Percentiles rank a stretch among this genome's conserved stretches.
phyloP scores from a whole-genome alignment of 2,113 vertebrate genomes.

The Andinoacara biseriatus region DNA sequence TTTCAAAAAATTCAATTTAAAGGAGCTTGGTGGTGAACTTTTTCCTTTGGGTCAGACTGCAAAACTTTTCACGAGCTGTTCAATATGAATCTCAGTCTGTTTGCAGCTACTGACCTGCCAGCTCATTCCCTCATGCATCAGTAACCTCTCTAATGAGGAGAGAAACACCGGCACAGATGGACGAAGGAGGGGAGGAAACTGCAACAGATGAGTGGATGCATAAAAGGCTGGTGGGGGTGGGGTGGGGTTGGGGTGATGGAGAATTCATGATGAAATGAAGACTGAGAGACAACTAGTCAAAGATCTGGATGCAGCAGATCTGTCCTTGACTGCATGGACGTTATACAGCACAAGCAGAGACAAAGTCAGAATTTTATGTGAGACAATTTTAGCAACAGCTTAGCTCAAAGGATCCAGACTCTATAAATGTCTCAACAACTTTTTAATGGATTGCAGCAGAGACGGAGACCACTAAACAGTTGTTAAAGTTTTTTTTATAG shows the following conservation, averaged over 20 bases:
- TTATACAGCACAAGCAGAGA: background rate
- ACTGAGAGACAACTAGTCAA: background rate
- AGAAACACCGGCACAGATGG: conserved; percentile 52
- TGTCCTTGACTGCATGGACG: background rate
- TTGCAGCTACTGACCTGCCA: conserved; percentile 47
- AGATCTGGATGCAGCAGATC: background rate
- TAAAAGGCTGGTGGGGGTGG: background rate
- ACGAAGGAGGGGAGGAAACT: conserved; percentile 17
- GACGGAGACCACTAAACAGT: no score
- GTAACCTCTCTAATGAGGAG: conserved; percentile 65
- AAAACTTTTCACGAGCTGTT: conserved; percentile 36
- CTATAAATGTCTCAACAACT: no score
- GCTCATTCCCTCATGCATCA: conserved; percentile 59
- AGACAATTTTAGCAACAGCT: background rate
- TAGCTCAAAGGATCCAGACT: no score
- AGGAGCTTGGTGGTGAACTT: background rate
- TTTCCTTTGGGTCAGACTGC: background rate
- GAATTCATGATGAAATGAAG: conserved; percentile 11
- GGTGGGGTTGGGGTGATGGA: background rate
- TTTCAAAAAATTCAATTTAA: background rate
- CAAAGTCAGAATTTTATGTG: background rate
- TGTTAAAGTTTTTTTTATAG: no score
- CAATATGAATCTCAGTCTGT: conserved; percentile 39
- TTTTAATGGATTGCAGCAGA: no score
- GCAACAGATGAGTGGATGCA: conserved; percentile 31